Evolutionary conservation across 2,797 vertebrate genomes (phyloP).

Genomic region (Chrosomus eos): DNA sequence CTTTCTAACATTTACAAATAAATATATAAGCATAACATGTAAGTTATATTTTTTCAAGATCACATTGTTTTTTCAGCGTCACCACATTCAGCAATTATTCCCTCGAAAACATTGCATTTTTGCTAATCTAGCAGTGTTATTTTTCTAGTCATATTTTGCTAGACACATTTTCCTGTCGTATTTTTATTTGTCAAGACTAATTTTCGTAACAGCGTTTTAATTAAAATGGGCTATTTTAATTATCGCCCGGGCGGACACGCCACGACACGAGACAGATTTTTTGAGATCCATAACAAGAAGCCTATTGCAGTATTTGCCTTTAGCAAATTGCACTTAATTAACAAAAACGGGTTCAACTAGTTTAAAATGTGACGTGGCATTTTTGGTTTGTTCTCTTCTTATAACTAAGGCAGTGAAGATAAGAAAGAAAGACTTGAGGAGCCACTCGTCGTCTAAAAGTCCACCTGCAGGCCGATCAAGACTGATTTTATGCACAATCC

Average conservation of each 20-base stretch:
- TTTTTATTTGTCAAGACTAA: not conserved
- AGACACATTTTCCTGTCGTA: not conserved
- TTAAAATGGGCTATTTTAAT: not conserved
- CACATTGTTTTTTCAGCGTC: too few species aligned
- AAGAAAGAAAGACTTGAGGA: constrained; percentile 35
- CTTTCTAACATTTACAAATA: too few species aligned
- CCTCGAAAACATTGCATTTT: not conserved
- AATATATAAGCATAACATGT: too few species aligned
- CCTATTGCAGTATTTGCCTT: not conserved
- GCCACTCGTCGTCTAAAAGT: constrained; percentile 44
- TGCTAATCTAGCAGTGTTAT: not conserved
- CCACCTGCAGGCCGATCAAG: too few species aligned
- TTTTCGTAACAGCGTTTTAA: not conserved
- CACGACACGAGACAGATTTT: not conserved
- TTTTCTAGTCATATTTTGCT: not conserved
- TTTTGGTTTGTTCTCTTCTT: constrained; percentile 3
- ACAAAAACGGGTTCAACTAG: constrained; percentile 30
- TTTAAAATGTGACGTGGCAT: constrained; percentile 19
- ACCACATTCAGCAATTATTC: not conserved
- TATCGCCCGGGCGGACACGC: not conserved
- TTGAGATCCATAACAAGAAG: not conserved
- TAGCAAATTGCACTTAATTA: not conserved
- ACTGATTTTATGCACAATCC: not conserved
- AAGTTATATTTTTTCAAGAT: too few species aligned
- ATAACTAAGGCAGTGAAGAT: constrained; percentile 11